These are phyloP conservation scores for Sitta europaea DNA, from an alignment of 2,113 vertebrate species.

Conservation along the genomic window DNA sequence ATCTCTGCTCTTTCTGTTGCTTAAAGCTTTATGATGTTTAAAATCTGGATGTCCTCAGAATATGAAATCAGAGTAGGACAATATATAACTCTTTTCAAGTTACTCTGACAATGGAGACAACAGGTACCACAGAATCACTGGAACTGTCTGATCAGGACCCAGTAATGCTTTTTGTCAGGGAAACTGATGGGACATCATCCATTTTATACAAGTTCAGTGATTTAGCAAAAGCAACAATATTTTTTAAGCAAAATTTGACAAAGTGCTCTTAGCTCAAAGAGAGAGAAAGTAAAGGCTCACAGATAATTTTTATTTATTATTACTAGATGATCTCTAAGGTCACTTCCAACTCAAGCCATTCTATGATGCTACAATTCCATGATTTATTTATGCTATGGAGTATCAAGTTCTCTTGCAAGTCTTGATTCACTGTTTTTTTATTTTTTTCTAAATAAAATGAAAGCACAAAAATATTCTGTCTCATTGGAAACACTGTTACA, in stretches of 20 bases:
- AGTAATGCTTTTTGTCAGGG: neutral
- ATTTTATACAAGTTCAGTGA: neutral
- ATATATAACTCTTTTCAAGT: neutral
- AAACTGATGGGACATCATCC: neutral
- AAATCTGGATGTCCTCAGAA: neutral
- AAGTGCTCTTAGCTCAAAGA: neutral
- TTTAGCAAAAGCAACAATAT: neutral
- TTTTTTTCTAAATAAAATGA: neutral
- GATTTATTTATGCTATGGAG: neutral
- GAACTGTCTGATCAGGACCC: neutral
- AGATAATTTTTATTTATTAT: neutral
- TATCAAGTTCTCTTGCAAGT: neutral
- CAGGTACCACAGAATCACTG: neutral
- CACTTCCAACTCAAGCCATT: neutral
- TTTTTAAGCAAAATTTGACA: neutral
- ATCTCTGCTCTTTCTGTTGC: neutral
- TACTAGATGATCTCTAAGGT: neutral
- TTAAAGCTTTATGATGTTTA: neutral
- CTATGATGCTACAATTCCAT: fast-evolving
- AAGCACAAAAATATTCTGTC: neutral
- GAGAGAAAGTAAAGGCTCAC: neutral
- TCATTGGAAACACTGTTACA: neutral
- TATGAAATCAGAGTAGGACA: neutral
- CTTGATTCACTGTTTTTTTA: neutral
- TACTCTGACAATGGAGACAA: neutral